phyloP scores from a whole-genome alignment of 2,113 vertebrate genomes.

The Rhynchomys soricoides region DNA sequence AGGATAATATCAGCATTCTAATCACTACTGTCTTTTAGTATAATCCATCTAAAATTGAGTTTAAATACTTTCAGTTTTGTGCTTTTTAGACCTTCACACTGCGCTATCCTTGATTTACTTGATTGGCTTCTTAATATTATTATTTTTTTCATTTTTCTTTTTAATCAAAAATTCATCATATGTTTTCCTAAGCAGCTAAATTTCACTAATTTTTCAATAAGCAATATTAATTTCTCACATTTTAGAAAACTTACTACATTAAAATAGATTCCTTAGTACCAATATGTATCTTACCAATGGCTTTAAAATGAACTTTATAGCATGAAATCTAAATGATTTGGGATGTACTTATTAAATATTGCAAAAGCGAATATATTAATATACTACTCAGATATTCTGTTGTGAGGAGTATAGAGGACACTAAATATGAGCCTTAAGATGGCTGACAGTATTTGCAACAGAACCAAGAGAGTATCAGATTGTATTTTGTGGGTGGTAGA shows the following conservation, averaged over 20 bases:
- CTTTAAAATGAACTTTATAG: background rate
- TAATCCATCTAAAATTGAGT: background rate
- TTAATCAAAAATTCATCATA: background rate
- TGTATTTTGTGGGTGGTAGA: background rate
- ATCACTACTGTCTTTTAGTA: background rate
- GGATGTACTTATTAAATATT: background rate
- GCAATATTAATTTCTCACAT: background rate
- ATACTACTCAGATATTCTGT: background rate
- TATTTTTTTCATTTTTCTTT: background rate
- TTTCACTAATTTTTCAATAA: background rate
- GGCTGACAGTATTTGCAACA: background rate
- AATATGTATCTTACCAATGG: background rate
- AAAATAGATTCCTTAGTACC: accelerated
- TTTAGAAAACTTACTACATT: background rate
- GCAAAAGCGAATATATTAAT: background rate
- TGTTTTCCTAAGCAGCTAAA: background rate
- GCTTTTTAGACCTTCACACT: background rate
- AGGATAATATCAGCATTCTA: background rate
- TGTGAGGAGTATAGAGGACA: background rate
- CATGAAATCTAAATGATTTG: background rate
- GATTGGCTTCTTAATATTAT: background rate
- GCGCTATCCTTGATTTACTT: background rate
- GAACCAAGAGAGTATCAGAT: background rate
- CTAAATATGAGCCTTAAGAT: background rate
- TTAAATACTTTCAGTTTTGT: background rate